Percentiles rank a stretch among this genome's conserved stretches.
Evolutionary conservation across 2,113 vertebrate genomes (phyloP).

Genomic region (Collichthys lucidus): DNA sequence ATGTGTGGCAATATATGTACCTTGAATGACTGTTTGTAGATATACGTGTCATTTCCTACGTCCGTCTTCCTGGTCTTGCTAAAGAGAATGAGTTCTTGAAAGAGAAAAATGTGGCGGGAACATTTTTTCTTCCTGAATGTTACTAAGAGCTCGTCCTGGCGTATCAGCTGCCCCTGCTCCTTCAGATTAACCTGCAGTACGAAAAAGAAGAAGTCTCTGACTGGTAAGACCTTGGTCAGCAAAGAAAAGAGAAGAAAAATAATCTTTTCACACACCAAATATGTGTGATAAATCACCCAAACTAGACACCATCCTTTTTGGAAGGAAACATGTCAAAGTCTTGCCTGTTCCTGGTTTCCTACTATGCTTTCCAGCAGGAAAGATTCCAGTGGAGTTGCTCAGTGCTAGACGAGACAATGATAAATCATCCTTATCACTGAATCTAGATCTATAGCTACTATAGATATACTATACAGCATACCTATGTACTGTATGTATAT

Average conservation of each 20-base stretch:
- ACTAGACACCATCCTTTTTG: background rate
- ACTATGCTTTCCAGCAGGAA: background rate
- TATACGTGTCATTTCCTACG: constrained; percentile 83
- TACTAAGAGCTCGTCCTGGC: constrained; percentile 84
- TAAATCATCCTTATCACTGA: background rate
- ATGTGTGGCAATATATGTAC: constrained; percentile 53
- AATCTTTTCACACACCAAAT: background rate
- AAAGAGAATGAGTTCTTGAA: constrained; percentile 86
- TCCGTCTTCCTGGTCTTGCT: constrained; percentile 86
- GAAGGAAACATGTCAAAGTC: background rate
- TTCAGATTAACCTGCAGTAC: constrained; percentile 84
- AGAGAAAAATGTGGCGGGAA: constrained; percentile 85
- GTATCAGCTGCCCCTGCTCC: constrained; percentile 85
- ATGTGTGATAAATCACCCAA: background rate
- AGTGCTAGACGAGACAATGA: background rate
- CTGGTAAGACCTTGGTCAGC: background rate
- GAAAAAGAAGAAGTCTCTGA: background rate
- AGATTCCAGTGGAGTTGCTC: background rate
- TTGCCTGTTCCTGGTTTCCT: background rate
- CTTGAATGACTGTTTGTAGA: constrained; percentile 89
- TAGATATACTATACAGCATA: background rate
- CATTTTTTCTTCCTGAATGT: constrained; percentile 84
- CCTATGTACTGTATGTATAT: background rate
- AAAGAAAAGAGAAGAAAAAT: too few relatives aligned
- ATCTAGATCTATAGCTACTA: background rate